A percentile compares a stretch with the other conserved stretches of the same genome.
These are phyloP conservation scores for Lamprologus tigripictilis DNA, from an alignment of 2,113 vertebrate genomes.

Conservation along the genomic window DNA sequence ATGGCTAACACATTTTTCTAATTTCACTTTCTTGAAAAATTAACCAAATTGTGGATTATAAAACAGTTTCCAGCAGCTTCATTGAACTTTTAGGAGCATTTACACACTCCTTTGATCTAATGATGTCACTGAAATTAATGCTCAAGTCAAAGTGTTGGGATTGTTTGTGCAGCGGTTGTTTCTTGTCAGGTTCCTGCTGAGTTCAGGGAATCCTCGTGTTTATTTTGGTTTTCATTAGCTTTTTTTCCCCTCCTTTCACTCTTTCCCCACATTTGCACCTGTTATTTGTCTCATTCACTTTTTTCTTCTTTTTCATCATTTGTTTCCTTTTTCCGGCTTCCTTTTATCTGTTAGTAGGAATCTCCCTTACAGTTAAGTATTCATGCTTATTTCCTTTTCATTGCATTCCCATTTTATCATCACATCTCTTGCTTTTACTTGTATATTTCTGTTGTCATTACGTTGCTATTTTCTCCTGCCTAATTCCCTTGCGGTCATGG, in stretches of 20 bases:
- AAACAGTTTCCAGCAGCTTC: background rate
- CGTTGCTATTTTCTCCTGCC: background rate
- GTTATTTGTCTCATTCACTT: background rate
- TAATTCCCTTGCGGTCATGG: background rate
- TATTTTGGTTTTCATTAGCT: background rate
- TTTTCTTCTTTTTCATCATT: background rate
- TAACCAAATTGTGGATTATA: background rate
- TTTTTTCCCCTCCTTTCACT: rapidly evolving
- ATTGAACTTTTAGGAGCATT: background rate
- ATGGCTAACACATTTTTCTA: background rate
- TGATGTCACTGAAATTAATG: background rate
- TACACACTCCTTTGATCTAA: background rate
- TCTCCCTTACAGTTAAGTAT: background rate
- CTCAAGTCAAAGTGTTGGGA: background rate
- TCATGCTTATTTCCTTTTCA: background rate
- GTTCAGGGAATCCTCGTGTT: background rate
- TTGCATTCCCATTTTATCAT: background rate
- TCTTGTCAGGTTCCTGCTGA: background rate
- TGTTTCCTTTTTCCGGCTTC: background rate
- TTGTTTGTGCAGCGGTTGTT: background rate
- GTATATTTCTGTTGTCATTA: background rate
- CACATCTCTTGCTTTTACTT: background rate
- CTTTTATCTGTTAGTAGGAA: background rate
- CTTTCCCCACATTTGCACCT: background rate
- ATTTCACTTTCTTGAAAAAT: background rate